Percentiles rank a stretch among this genome's conserved stretches.
These are phyloP conservation scores for Diplodus sargus DNA, from an alignment of 2,797 vertebrate species.

Conservation along the genomic window DNA sequence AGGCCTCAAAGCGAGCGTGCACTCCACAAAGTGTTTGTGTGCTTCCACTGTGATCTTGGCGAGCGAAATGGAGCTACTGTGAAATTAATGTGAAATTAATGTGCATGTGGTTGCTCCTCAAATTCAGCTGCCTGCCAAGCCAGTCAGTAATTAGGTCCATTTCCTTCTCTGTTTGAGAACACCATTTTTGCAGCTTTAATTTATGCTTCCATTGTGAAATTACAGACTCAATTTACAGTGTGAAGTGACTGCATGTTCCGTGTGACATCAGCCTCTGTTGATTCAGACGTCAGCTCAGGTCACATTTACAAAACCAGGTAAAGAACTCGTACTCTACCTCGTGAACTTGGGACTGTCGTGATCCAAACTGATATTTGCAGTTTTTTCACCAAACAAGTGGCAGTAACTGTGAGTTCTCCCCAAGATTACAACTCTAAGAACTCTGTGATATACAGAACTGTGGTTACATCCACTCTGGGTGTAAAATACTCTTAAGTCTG, in stretches of 20 bases:
- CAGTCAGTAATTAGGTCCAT: conserved; percentile 64
- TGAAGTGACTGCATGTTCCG: conserved; percentile 4
- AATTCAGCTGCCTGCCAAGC: conserved; percentile 60
- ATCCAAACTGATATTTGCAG: neutral
- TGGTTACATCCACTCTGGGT: neutral
- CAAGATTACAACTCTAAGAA: conserved; percentile 9
- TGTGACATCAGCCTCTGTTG: neutral
- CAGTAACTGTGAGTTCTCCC: neutral
- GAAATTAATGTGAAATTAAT: conserved; percentile 72
- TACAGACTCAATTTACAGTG: conserved; percentile 19
- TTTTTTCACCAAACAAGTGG: neutral
- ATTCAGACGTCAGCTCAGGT: neutral
- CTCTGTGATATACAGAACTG: neutral
- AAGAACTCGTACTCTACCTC: neutral
- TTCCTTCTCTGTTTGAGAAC: conserved; percentile 58
- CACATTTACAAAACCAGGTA: neutral
- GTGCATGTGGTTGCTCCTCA: conserved; percentile 64
- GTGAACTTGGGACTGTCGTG: neutral
- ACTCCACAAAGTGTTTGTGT: conserved; percentile 43
- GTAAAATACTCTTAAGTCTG: neutral
- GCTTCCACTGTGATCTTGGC: conserved; percentile 46
- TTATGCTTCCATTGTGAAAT: conserved; percentile 50
- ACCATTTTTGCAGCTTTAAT: conserved; percentile 43
- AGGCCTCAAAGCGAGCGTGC: conserved; percentile 25
- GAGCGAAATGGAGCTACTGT: conserved; percentile 51